phyloP scores from a whole-genome alignment of 2,113 vertebrate species.

The Anarhynchus alexandrinus region DNA sequence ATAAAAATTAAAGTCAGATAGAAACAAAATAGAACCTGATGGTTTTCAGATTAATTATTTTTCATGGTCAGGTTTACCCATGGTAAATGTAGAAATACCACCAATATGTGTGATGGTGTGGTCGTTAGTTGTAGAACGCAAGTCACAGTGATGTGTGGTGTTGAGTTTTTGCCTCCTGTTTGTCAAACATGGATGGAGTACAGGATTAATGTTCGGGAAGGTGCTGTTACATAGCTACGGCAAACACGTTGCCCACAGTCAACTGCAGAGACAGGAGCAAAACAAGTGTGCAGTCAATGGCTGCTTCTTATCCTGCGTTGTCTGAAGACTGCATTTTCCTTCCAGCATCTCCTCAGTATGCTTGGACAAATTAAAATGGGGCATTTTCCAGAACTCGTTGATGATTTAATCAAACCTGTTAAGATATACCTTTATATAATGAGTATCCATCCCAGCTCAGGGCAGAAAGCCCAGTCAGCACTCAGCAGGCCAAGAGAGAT shows the following conservation, averaged over 20 bases:
- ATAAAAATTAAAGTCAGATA: not conserved
- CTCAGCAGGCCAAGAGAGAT: slow-evolving; percentile 16
- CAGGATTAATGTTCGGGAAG: accelerated
- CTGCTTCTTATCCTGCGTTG: not conserved
- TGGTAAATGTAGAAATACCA: not conserved
- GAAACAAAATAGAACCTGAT: not conserved
- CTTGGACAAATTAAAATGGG: not conserved
- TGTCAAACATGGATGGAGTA: accelerated
- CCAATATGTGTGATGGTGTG: accelerated
- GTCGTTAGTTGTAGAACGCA: accelerated
- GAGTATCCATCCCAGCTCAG: not conserved
- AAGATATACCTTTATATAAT: not conserved
- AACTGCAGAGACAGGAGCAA: not conserved
- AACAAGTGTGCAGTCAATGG: too few relatives aligned
- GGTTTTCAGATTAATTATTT: not conserved
- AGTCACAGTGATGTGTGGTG: accelerated
- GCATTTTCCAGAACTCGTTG: not conserved
- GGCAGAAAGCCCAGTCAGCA: slow-evolving; percentile 38
- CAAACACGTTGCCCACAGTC: not conserved
- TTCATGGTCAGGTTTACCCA: accelerated
- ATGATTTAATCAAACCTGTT: slow-evolving; percentile 17
- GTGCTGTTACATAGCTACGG: accelerated
- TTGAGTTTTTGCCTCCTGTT: not conserved
- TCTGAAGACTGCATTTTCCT: not conserved
- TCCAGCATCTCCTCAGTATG: not conserved